Conservation (phyloP, 2,113 vertebrate species). For the Bostrychus sinensis region DNA sequence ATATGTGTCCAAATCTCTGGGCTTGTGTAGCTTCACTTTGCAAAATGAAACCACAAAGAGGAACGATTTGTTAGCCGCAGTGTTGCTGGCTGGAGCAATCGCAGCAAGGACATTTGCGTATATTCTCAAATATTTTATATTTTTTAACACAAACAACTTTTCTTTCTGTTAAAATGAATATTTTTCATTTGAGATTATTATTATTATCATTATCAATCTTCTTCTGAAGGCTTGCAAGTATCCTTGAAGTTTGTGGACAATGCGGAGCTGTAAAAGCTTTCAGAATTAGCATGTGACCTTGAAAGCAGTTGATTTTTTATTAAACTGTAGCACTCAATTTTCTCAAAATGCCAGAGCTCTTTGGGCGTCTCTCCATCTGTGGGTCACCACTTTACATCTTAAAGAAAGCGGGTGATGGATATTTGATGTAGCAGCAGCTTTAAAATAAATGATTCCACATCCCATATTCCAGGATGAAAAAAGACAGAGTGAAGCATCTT, state of each 20-base stretch:
- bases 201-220: neutral
- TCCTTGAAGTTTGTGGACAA: conserved; percentile 15
- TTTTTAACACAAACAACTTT: neutral
- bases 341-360: conserved; percentile 13
- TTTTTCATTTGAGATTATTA: neutral
- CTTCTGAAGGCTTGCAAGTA: neutral
- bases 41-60: conserved; percentile 58
- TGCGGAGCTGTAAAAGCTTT: conserved; percentile 17
- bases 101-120: neutral
- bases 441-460: conserved; percentile 42
- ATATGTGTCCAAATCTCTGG: conserved; percentile 53
- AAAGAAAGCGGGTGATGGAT: conserved; percentile 39
- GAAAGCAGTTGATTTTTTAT: conserved; percentile 34
- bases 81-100: conserved; percentile 9
- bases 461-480: conserved; percentile 19
- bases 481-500: neutral
- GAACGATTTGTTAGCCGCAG: conserved; percentile 46
- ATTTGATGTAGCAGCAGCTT: conserved; percentile 51
- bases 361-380: conserved; percentile 8
- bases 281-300: conserved; percentile 30
- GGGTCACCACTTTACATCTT: conserved; percentile 30
- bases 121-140: neutral
- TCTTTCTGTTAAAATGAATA: conserved; percentile 1
- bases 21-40: conserved; percentile 43
- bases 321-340: conserved; percentile 38